Base-by-base conservation (phyloP, 2,797 vertebrate species). In the Anas georgica region DNA sequence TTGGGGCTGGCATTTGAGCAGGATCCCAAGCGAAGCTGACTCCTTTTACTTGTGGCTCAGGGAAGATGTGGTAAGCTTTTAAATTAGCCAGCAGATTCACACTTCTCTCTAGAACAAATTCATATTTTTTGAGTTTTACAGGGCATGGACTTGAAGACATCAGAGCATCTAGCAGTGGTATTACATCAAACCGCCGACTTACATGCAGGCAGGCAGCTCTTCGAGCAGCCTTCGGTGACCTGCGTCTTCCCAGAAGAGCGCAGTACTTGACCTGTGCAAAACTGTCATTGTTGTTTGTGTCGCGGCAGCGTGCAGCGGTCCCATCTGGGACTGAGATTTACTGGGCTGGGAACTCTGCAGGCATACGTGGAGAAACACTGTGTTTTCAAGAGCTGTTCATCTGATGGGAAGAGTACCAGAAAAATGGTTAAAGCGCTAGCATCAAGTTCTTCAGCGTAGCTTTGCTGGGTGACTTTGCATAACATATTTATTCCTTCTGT, bases 401-500 rank as follows among this genome's bases (percentile, higher is more conserved):
- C 88, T 62, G 94, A 86, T 80, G 78, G 75, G 83, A 93, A 86
- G 72, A 63, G 29, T n/a, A 90, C 52, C 92, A 91, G 88, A 76
- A 92, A 86, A 93, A 73, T 43, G 70, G 90, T 90, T 88, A n/a
- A 83, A 95, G 85, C 39, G 80, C 67, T 25, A 89, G 62, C 64
- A 58, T 23, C 3, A 3, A 84, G 75, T 73, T 80, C 78, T 80
- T 76, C 69, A 29, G 62, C 35, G 7, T 0, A 78, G 63, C 54
- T 70, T 86, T 84, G 60, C 88, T 91, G 94, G 52, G 83, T 90
- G 91, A 77, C 70, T 94, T 88, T 95, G 75, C 88, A 94, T 81
- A 94, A 81, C 20, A 9, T 26, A 55, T 70, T 96, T 93, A 52
- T 88, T 80, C 86, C 55, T 90, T 84, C 87, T 94, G 78, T 80